Evolutionary conservation across 2,888 invertebrate genomes (phyloP).

Genomic region (Andricus curvator): DNA sequence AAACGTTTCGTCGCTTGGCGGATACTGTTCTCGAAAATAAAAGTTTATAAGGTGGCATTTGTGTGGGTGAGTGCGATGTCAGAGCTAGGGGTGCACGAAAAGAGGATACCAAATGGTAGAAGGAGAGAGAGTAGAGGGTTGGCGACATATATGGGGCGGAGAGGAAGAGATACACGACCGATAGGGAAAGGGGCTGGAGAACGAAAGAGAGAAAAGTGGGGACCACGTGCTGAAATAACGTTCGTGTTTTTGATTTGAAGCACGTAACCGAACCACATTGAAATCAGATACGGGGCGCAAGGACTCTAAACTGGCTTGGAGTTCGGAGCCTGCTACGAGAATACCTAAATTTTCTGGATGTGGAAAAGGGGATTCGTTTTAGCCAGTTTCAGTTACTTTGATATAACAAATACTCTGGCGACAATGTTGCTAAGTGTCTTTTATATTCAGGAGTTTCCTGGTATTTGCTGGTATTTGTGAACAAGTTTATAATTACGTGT

Average conservation of each 20-base stretch:
- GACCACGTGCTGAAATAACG: conserved; percentile 70
- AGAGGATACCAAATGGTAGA: conserved; percentile 8
- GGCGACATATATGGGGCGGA: neutral
- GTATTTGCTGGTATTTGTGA: neutral
- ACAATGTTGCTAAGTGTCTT: conserved; percentile 19
- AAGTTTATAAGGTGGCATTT: conserved; percentile 70
- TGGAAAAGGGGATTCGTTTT: conserved; percentile 25
- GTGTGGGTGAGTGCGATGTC: conserved; percentile 34
- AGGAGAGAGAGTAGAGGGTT: conserved; percentile 3
- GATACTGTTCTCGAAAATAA: conserved; percentile 63
- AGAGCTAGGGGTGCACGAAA: conserved; percentile 17
- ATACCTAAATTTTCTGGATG: conserved; percentile 61
- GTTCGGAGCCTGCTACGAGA: conserved; percentile 65
- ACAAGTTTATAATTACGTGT: too few relatives aligned
- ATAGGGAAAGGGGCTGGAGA: conserved; percentile 29
- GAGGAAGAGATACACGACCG: conserved; percentile 11
- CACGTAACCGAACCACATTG: conserved; percentile 76
- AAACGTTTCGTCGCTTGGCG: conserved; percentile 56
- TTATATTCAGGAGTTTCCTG: neutral
- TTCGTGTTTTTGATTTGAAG: conserved; percentile 74
- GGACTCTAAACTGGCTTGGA: conserved; percentile 70
- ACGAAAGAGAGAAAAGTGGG: conserved; percentile 62
- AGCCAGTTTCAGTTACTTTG: conserved; percentile 17
- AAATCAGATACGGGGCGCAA: conserved; percentile 72
- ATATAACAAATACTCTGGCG: conserved; percentile 13